Conservation (phyloP, 2,888 invertebrate species). For the Baccha elongata region DNA sequence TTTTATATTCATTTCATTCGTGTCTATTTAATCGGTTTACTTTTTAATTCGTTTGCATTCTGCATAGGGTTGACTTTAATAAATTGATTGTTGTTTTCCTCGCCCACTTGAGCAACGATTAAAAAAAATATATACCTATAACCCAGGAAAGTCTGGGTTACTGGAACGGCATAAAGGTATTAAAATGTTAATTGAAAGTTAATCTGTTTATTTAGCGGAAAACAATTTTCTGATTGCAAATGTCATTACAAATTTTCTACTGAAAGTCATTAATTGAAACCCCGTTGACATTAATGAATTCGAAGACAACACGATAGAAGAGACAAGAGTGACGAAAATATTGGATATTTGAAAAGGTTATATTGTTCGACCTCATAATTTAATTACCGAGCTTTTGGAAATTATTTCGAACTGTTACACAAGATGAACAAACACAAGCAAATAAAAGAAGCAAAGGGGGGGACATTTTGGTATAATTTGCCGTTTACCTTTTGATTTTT, state of each 20-base stretch:
- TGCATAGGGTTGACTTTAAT: conserved; percentile 5
- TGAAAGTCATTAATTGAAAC: conserved; percentile 12
- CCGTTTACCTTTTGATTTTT: too few species aligned
- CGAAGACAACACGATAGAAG: neutral
- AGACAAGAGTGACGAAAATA: neutral
- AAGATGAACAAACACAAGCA: neutral
- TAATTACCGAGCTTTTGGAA: neutral
- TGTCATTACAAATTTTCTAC: conserved; percentile 2
- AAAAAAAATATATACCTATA: too few species aligned
- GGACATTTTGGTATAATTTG: too few species aligned
- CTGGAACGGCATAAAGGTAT: conserved; percentile 2
- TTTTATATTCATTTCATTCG: neutral
- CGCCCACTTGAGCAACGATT: neutral
- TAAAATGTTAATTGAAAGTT: conserved; percentile 26
- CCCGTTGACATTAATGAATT: conserved; percentile 5
- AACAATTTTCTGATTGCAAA: conserved; percentile 11
- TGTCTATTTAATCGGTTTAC: neutral
- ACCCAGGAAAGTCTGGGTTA: neutral
- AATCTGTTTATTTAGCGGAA: conserved; percentile 29
- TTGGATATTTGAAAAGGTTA: neutral
- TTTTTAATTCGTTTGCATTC: neutral
- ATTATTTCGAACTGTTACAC: neutral
- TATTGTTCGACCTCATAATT: neutral
- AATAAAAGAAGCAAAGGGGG: too few species aligned
- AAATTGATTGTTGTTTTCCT: neutral